Conservation (phyloP, 2,888 invertebrate species). For the Subacronicta megacephala region DNA sequence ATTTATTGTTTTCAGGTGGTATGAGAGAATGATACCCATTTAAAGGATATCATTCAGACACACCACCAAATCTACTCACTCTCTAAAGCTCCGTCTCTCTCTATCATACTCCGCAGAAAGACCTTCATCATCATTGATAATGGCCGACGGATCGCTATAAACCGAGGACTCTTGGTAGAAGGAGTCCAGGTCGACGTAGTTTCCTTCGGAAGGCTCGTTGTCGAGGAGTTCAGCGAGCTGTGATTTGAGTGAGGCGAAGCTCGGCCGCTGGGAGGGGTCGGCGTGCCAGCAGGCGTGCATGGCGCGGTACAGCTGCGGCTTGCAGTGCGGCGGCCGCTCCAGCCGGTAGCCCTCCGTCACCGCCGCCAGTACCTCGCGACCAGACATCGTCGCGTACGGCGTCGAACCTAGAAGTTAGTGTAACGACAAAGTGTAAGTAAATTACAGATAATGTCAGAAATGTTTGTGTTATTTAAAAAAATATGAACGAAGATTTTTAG, state of each 20-base stretch:
- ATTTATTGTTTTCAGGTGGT: no score
- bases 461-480: no score
- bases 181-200: constrained; percentile 92
- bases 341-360: constrained; percentile 94
- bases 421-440: no score
- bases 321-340: constrained; percentile 94
- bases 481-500: no score
- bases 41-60: constrained; percentile 1
- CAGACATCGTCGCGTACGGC: constrained; percentile 95
- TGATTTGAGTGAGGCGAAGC: constrained; percentile 90
- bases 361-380: constrained; percentile 94
- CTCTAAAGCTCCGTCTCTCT: constrained; percentile 82
- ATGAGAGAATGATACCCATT: constrained; percentile 4
- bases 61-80: constrained; percentile 68
- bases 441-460: no score
- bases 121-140: constrained; percentile 86
- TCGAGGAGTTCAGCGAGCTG: constrained; percentile 90
- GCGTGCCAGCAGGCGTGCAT: constrained; percentile 91
- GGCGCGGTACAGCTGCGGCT: constrained; percentile 88
- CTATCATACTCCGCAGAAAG: constrained; percentile 85
- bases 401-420: constrained; percentile 91
- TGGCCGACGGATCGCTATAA: constrained; percentile 87
- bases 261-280: constrained; percentile 92
- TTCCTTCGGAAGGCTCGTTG: constrained; percentile 90
- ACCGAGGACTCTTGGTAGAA: constrained; percentile 91